These are phyloP conservation scores for Jordanella pulchra DNA, from an alignment of 2,797 vertebrate species.

Conservation along the genomic window DNA sequence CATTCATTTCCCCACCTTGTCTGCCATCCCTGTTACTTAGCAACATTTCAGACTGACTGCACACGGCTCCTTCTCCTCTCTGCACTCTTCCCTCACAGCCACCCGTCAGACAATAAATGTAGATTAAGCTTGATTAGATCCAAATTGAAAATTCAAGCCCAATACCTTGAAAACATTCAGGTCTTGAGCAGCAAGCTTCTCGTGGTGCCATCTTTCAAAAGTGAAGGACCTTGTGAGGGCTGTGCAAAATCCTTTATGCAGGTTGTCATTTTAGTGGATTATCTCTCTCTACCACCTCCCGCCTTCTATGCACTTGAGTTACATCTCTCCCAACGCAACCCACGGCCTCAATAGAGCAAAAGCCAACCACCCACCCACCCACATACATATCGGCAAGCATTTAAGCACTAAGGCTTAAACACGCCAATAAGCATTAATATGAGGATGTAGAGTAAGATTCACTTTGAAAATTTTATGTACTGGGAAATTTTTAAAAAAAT, in stretches of 20 bases:
- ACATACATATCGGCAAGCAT: constrained; percentile 35
- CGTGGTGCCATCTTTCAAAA: constrained; percentile 71
- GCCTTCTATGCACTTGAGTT: constrained; percentile 69
- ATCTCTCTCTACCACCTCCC: constrained; percentile 57
- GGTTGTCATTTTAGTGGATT: constrained; percentile 78
- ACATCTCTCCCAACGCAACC: constrained; percentile 61
- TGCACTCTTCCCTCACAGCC: constrained; percentile 61
- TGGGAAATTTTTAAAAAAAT: neutral
- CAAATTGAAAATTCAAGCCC: constrained; percentile 78
- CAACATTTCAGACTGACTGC: constrained; percentile 81
- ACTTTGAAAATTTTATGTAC: neutral
- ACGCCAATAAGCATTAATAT: constrained; percentile 21
- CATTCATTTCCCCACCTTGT: constrained; percentile 77
- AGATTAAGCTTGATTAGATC: constrained; percentile 78
- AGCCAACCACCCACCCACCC: constrained; percentile 51
- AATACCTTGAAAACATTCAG: constrained; percentile 78
- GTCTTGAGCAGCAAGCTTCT: constrained; percentile 73
- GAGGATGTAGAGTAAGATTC: constrained; percentile 4
- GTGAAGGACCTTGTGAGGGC: constrained; percentile 76
- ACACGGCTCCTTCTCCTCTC: constrained; percentile 67
- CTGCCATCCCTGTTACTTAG: constrained; percentile 79
- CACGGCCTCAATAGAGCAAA: constrained; percentile 52
- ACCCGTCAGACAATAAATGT: constrained; percentile 71
- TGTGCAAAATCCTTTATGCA: constrained; percentile 77
- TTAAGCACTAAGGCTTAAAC: constrained; percentile 33